Evolutionary conservation across 2,113 vertebrate species (phyloP), one percentile per base, ranked within the genome.

Genomic region (Antennarius striatus): DNA sequence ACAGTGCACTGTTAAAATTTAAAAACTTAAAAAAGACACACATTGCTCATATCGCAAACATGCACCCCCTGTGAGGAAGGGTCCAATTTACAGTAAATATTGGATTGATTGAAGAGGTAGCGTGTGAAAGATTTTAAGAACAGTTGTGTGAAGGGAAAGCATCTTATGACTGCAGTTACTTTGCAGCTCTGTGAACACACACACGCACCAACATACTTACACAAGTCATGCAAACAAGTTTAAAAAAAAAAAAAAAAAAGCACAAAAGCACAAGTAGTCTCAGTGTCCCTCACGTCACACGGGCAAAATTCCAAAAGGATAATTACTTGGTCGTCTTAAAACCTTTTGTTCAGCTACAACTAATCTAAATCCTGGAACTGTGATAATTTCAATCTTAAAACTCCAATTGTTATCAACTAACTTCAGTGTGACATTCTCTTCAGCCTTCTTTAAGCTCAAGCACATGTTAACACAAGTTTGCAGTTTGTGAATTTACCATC

Each of bases 261-360:
- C 1, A 22, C 1, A 22, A 22, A 48, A 50, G 0, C 56, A 73
- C 47, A 68, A 64, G 63, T 3, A 14, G 42, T 43, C 15, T 79
- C 32, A 63, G 59, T 56, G 3, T 57, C 17, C 32, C 8, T 72
- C 48, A 73, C 28, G 39, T 81, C 70, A 77, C 80, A 85, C 10
- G 16, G 55, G 58, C 30, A 53, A 60, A 79, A 86, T 87, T 82
- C 82, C 76, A 52, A 13, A 15, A 79, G 85, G 81, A 86, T 88
- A 77, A 82, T 76, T 59, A 63, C 8, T 77, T 46, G 62, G 54
- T 78, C 47, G 55, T 75, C 53, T 73, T 16, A 47, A 79, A 80
- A 50, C 40, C 43, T 69, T 71, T 70, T 71, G 77, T 79, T 74
- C 42, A 40, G 10, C 53, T 49, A 17, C 50, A 29, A 64, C 59